Conservation (phyloP, 2,797 vertebrate species). For the Peromyscus nudipes region DNA sequence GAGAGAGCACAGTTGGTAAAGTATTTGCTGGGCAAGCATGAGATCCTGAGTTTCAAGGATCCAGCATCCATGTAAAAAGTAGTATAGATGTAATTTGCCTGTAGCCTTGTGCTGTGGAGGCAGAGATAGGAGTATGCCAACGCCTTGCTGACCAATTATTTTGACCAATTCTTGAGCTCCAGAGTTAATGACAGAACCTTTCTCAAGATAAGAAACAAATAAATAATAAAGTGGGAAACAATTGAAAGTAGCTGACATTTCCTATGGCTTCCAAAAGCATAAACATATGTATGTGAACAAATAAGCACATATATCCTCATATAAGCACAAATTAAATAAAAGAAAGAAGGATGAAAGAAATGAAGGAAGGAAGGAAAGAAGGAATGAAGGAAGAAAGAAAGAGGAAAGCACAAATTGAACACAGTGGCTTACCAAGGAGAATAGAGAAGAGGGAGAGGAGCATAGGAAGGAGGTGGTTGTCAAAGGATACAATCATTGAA, state of each 20-base stretch:
- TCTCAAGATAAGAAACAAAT: not conserved
- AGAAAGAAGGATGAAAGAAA: not conserved
- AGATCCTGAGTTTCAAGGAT: not conserved
- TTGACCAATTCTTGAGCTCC: not conserved
- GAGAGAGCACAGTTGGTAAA: not conserved
- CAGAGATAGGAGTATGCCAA: not conserved
- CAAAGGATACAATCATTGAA: not conserved
- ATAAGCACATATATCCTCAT: not conserved
- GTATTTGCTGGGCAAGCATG: not conserved
- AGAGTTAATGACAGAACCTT: not conserved
- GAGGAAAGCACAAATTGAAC: not conserved
- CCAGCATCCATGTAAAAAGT: too few relatives aligned
- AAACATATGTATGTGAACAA: not conserved
- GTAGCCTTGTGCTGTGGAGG: too few relatives aligned
- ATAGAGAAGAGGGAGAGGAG: rapidly evolving
- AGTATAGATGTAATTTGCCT: not conserved
- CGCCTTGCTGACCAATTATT: not conserved
- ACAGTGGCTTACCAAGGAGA: not conserved
- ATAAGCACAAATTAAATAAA: not conserved
- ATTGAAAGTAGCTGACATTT: not conserved
- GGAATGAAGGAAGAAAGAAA: too few relatives aligned
- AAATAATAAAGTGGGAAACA: not conserved
- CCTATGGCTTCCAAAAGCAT: not conserved
- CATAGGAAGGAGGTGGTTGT: not conserved
- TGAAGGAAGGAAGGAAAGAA: not conserved